These are phyloP conservation scores for Thereva nobilitata DNA, from an alignment of 2,888 invertebrate genomes.

Conservation along the genomic window DNA sequence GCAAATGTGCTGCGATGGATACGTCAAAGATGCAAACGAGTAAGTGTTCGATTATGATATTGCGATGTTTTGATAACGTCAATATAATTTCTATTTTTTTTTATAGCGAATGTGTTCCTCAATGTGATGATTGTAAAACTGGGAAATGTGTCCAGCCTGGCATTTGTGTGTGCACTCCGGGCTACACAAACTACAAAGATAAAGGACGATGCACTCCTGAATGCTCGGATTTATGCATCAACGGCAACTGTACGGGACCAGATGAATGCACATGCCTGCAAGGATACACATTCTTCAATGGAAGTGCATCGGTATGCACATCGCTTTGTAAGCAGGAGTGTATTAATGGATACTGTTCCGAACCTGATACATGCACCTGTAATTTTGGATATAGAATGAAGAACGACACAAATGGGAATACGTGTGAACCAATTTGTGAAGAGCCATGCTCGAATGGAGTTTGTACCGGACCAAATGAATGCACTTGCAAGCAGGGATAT, in stretches of 20 bases:
- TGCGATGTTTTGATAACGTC: too few species aligned
- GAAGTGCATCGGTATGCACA: conserved; percentile 47
- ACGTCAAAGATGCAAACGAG: too few species aligned
- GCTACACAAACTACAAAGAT: conserved; percentile 32
- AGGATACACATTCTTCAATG: conserved; percentile 48
- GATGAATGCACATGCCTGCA: conserved; percentile 61
- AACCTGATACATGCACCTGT: conserved; percentile 55
- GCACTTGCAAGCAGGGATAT: conserved; percentile 61
- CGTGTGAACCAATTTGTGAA: conserved; percentile 44
- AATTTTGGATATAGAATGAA: background rate
- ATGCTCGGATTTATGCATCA: conserved; percentile 52
- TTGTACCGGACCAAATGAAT: conserved; percentile 51
- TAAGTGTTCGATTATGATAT: too few species aligned
- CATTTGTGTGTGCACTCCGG: conserved; percentile 43
- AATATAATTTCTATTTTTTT: too few species aligned
- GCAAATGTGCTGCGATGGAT: too few species aligned
- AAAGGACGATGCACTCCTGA: conserved; percentile 33
- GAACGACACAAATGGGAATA: conserved; percentile 45
- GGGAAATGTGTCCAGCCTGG: conserved; percentile 45
- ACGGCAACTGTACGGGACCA: conserved; percentile 65
- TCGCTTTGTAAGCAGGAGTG: conserved; percentile 56
- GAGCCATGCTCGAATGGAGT: conserved; percentile 45
- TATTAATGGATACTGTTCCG: conserved; percentile 55
- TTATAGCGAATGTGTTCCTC: too few species aligned
- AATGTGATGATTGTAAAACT: conserved; percentile 38